Conservation (phyloP, 1,140 invertebrate genomes). For the Ridgeia piscesae region DNA sequence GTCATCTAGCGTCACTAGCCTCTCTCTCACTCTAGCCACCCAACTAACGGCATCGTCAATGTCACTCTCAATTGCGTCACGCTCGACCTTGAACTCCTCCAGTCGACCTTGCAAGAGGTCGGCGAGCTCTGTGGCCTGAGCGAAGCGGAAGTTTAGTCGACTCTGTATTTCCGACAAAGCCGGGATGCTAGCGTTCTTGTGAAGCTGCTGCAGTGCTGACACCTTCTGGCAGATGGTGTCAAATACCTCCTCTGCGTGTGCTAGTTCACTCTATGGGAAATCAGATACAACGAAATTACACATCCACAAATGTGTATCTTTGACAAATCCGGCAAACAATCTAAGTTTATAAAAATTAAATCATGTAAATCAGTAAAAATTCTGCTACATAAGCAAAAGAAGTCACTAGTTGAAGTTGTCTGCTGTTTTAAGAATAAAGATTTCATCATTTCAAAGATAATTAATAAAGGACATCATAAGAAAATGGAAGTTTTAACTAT, state of each 20-base stretch:
- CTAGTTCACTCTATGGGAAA: slow-evolving; percentile 70
- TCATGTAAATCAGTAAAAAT: background rate
- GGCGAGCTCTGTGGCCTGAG: slow-evolving; percentile 72
- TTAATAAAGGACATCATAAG: too few relatives aligned
- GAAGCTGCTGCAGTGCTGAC: slow-evolving; percentile 77
- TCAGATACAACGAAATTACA: slow-evolving; percentile 11
- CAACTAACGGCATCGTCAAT: slow-evolving; percentile 49
- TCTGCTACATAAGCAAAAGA: background rate
- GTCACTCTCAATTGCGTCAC: slow-evolving; percentile 35
- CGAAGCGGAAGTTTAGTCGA: slow-evolving; percentile 77
- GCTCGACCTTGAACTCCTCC: slow-evolving; percentile 12
- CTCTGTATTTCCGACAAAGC: slow-evolving; percentile 71
- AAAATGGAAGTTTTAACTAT: too few relatives aligned
- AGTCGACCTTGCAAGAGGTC: slow-evolving; percentile 68
- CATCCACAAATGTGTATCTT: background rate
- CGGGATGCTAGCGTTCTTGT: slow-evolving; percentile 70
- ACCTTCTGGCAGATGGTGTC: slow-evolving; percentile 77
- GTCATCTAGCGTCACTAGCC: slow-evolving; percentile 87
- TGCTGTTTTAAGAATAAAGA: too few relatives aligned
- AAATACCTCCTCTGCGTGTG: slow-evolving; percentile 73
- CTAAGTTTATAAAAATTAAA: background rate
- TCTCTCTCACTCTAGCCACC: slow-evolving; percentile 63
- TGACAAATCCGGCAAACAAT: background rate
- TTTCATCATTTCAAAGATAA: too few relatives aligned
- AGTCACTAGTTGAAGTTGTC: background rate